phyloP scores from a whole-genome alignment of 2,888 invertebrate genomes.

The Antitype chi region DNA sequence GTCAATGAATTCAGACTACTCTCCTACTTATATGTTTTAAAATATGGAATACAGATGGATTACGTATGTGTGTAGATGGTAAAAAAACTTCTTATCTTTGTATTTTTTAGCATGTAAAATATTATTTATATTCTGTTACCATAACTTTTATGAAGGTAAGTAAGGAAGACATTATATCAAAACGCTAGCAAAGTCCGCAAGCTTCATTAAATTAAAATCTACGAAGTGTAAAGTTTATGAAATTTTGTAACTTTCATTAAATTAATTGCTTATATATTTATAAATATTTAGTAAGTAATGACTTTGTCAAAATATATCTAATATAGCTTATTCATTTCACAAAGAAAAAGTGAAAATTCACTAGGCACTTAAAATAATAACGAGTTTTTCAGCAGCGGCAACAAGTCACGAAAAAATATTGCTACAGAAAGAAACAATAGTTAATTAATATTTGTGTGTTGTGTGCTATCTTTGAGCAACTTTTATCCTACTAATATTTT shows the following conservation, averaged over 20 bases:
- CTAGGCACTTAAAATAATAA: background rate
- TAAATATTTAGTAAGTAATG: background rate
- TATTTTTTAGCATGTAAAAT: slow-evolving; percentile 1
- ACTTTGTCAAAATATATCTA: background rate
- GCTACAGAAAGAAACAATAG: background rate
- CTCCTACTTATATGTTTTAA: background rate
- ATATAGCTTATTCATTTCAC: background rate
- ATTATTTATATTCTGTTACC: slow-evolving; percentile 21
- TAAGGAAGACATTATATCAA: slow-evolving; percentile 37
- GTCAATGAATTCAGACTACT: background rate
- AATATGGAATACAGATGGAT: background rate
- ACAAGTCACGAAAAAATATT: background rate
- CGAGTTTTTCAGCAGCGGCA: background rate
- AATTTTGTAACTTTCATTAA: slow-evolving; percentile 40
- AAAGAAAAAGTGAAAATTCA: background rate
- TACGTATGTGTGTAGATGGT: too few species aligned
- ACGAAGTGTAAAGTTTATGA: slow-evolving; percentile 39
- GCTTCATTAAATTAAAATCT: slow-evolving; percentile 34
- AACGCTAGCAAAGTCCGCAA: slow-evolving; percentile 24
- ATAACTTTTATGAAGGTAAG: slow-evolving; percentile 21
- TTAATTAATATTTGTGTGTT: background rate
- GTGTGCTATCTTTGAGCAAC: background rate
- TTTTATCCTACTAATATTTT: too few species aligned
- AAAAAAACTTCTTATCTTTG: background rate
- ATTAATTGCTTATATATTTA: slow-evolving; percentile 13